Conservation (phyloP, 2,797 vertebrate species). For the Nasua narica region DNA sequence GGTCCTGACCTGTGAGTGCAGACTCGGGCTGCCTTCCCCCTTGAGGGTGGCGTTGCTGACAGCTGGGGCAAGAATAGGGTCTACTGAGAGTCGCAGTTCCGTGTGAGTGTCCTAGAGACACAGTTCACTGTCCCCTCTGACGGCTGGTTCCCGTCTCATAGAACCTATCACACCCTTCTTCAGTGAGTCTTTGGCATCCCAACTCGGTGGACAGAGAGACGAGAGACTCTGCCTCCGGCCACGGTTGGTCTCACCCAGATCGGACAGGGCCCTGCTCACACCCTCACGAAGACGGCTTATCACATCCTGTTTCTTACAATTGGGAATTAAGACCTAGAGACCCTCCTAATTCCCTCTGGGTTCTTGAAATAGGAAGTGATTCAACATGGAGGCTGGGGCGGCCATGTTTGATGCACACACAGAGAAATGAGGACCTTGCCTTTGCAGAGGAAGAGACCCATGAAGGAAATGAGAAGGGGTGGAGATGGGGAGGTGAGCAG, state of each 20-base stretch:
- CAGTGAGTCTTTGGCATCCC: neutral
- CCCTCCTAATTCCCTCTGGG: neutral
- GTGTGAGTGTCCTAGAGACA: accelerated
- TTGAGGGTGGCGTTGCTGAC: neutral
- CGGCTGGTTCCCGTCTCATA: neutral
- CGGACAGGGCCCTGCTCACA: neutral
- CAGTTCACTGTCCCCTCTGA: neutral
- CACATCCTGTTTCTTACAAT: neutral
- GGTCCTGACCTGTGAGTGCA: neutral
- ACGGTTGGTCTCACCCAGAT: accelerated
- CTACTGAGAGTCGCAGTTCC: accelerated
- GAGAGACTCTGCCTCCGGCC: too few relatives aligned
- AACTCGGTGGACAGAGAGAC: neutral
- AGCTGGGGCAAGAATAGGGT: accelerated
- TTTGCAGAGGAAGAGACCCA: neutral
- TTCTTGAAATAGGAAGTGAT: neutral
- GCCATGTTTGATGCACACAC: neutral
- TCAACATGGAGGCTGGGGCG: neutral
- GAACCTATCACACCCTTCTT: neutral
- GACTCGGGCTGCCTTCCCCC: neutral
- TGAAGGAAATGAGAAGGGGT: neutral
- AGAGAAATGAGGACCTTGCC: neutral
- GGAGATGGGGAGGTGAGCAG: neutral
- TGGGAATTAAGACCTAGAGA: neutral
- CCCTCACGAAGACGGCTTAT: neutral